Evolutionary conservation across 2,888 invertebrate species (phyloP).

Genomic region (Drosophila nr. fundita): DNA sequence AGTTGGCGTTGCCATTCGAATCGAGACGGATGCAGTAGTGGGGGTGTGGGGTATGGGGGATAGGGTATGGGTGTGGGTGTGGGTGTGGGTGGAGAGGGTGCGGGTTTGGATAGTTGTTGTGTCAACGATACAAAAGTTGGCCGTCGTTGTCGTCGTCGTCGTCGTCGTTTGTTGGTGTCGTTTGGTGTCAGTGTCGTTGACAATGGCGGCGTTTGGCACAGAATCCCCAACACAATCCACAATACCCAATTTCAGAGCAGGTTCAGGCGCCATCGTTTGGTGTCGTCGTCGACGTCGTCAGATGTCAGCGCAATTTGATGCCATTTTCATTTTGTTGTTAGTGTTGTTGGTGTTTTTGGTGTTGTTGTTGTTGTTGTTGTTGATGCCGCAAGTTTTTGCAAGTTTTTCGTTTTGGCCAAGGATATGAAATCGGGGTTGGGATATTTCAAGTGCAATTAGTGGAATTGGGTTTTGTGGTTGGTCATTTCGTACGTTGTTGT

Average conservation of each 20-base stretch:
- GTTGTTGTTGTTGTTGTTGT: constrained; percentile 40
- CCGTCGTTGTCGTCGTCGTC: constrained; percentile 27
- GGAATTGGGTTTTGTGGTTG: constrained; percentile 75
- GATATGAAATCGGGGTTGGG: constrained; percentile 66
- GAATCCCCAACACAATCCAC: constrained; percentile 13
- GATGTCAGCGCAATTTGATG: constrained; percentile 83
- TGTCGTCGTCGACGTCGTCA: constrained; percentile 71
- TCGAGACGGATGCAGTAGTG: neutral
- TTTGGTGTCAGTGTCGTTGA: constrained; percentile 71
- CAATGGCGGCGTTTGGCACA: constrained; percentile 43
- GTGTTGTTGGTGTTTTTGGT: constrained; percentile 17
- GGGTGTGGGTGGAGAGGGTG: neutral
- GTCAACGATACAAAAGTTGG: constrained; percentile 61
- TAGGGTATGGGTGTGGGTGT: neutral
- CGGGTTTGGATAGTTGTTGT: constrained; percentile 17
- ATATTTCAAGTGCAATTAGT: constrained; percentile 83
- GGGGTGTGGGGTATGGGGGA: neutral
- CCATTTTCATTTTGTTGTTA: constrained; percentile 76
- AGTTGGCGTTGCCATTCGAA: constrained; percentile 48
- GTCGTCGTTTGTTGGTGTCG: constrained; percentile 52
- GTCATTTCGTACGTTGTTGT: constrained; percentile 43
- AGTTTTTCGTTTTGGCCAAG: constrained; percentile 55
- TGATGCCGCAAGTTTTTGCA: constrained; percentile 65
- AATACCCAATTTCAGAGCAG: constrained; percentile 19
- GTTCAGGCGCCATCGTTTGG: constrained; percentile 32